Evolutionary conservation across 2,888 invertebrate species (phyloP).

Genomic region (Chironomus tentans): DNA sequence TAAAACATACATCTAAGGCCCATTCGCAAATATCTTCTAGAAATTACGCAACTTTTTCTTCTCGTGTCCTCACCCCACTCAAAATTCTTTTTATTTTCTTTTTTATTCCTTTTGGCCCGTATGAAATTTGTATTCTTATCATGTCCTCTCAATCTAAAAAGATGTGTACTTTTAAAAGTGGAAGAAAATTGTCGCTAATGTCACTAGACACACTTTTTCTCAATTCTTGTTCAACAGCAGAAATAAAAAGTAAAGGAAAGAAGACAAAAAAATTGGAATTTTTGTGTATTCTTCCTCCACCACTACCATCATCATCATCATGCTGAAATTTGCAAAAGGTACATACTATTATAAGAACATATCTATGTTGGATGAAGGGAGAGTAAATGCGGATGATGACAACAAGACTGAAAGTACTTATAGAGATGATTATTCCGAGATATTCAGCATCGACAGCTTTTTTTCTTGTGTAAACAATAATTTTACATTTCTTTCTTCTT

Average conservation of each 20-base stretch:
- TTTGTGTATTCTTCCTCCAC: background rate
- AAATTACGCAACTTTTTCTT: background rate
- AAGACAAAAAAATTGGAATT: background rate
- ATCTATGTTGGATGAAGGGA: background rate
- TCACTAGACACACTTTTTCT: background rate
- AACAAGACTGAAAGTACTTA: conserved; percentile 9
- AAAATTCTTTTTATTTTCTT: background rate
- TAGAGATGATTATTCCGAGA: conserved; percentile 13
- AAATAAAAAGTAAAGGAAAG: background rate
- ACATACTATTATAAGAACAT: background rate
- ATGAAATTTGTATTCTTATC: conserved; percentile 18
- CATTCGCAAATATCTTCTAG: background rate
- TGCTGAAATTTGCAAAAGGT: background rate
- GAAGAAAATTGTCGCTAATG: conserved; percentile 11
- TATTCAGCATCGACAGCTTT: conserved; percentile 18
- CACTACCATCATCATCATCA: background rate
- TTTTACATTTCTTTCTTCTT: conserved; percentile 19
- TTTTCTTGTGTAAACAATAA: conserved; percentile 24
- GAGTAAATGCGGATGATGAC: background rate
- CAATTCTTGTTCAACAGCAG: background rate
- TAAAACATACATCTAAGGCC: too few relatives aligned
- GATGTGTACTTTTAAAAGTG: background rate
- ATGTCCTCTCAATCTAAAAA: conserved; percentile 15
- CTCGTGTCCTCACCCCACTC: background rate
- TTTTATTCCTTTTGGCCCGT: background rate